Percentiles rank a stretch among this genome's conserved stretches.
phyloP scores from a whole-genome alignment of 2,888 invertebrate species.

The Leptopilina drosophilae region DNA sequence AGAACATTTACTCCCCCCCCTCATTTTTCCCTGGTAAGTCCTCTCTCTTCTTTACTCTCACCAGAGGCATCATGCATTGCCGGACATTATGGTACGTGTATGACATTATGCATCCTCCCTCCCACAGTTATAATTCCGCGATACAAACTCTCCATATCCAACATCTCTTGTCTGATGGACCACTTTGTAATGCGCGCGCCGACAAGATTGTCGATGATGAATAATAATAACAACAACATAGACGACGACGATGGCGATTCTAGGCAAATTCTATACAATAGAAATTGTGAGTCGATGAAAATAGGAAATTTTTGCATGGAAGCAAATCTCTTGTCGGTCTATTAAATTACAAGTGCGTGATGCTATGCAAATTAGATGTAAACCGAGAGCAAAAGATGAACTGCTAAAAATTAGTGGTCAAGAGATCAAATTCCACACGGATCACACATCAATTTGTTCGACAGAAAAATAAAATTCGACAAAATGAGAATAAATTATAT shows the following conservation, averaged over 20 bases:
- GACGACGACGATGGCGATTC: slow-evolving; percentile 48
- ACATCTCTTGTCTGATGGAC: slow-evolving; percentile 53
- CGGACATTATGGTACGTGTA: slow-evolving; percentile 67
- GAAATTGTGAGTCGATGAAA: neutral
- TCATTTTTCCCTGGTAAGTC: neutral
- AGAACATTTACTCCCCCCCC: slow-evolving; percentile 41
- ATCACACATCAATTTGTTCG: neutral
- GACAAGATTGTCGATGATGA: slow-evolving; percentile 62
- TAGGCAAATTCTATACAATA: slow-evolving; percentile 58
- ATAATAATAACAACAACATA: neutral
- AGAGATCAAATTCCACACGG: slow-evolving; percentile 1
- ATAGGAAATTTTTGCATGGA: neutral
- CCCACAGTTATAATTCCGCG: slow-evolving; percentile 59
- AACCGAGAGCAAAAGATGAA: slow-evolving; percentile 12
- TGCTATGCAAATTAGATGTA: slow-evolving; percentile 12
- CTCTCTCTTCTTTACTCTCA: slow-evolving; percentile 21
- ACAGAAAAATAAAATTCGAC: neutral
- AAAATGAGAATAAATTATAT: too few species aligned
- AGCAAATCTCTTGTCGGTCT: slow-evolving; percentile 24
- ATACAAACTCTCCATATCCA: slow-evolving; percentile 68
- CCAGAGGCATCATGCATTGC: slow-evolving; percentile 45
- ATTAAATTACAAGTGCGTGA: slow-evolving; percentile 24
- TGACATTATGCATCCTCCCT: slow-evolving; percentile 63
- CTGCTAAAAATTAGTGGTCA: slow-evolving; percentile 9
- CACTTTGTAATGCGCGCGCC: slow-evolving; percentile 67